Conservation (phyloP, 1,140 invertebrate species). For the Phymorhynchus buccinoides region DNA sequence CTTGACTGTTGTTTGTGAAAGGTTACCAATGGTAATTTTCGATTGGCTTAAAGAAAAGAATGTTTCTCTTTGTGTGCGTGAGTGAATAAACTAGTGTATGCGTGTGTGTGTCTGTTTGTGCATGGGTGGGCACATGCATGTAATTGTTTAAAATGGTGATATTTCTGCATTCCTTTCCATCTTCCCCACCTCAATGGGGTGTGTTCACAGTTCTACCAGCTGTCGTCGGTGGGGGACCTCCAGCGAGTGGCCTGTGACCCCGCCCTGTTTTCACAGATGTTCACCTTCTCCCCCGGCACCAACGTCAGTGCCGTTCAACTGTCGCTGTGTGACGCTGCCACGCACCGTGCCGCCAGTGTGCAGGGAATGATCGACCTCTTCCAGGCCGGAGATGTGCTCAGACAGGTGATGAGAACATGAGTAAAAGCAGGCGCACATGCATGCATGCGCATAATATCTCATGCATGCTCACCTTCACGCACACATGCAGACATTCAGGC, state of each 20-base stretch:
- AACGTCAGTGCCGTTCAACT: constrained; percentile 46
- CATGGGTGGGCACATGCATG: too few relatives aligned
- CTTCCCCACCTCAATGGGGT: too few relatives aligned
- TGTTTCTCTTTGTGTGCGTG: too few relatives aligned
- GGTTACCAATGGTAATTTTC: too few relatives aligned
- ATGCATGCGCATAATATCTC: not conserved
- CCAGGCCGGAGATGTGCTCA: constrained; percentile 43
- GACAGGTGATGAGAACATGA: constrained; percentile 37
- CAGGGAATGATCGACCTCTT: constrained; percentile 51
- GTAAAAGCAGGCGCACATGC: not conserved
- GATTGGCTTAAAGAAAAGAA: too few relatives aligned
- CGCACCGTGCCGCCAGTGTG: constrained; percentile 29
- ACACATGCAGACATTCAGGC: constrained; percentile 3
- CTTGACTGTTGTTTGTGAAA: too few relatives aligned
- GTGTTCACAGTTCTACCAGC: constrained; percentile 48
- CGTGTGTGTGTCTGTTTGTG: too few relatives aligned
- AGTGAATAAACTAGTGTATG: too few relatives aligned
- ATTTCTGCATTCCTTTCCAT: too few relatives aligned
- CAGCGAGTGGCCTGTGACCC: constrained; percentile 42
- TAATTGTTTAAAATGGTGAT: too few relatives aligned
- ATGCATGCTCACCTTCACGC: not conserved
- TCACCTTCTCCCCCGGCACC: constrained; percentile 43
- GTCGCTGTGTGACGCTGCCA: constrained; percentile 49
- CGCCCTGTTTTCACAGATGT: constrained; percentile 43
- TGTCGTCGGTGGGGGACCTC: constrained; percentile 45